Percentiles rank a stretch among this genome's conserved stretches.
phyloP scores from a whole-genome alignment of 2,888 invertebrate species.

The Sesia apiformis region DNA sequence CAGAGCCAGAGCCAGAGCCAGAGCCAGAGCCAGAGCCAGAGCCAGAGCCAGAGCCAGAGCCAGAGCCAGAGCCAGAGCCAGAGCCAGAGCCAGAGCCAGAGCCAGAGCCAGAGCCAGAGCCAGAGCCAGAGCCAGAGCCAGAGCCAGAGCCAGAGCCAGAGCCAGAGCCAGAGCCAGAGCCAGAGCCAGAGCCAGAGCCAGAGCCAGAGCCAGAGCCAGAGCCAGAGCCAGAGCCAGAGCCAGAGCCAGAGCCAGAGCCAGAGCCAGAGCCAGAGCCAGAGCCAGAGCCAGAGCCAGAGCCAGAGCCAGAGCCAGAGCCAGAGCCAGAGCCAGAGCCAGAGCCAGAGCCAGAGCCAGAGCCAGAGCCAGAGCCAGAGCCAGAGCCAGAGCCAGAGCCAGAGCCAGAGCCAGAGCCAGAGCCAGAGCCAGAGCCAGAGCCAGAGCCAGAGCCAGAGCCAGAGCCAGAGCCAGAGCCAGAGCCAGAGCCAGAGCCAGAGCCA shows the following conservation, averaged over 20 bases:
- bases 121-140: background rate
- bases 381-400: background rate
- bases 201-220: background rate
- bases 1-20: background rate
- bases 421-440: background rate
- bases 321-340: background rate
- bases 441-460: background rate
- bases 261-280: background rate
- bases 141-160: background rate
- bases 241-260: background rate
- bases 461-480: background rate
- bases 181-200: background rate
- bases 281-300: background rate
- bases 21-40: background rate
- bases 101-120: background rate
- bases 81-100: background rate
- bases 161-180: background rate
- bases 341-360: background rate
- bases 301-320: background rate
- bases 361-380: background rate
- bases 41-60: background rate
- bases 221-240: background rate
- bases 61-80: background rate
- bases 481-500: background rate
- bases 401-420: background rate